Evolutionary conservation across 2,113 vertebrate species (phyloP), one percentile per base, ranked within the genome.

Genomic region (Engraulis encrasicolus): DNA sequence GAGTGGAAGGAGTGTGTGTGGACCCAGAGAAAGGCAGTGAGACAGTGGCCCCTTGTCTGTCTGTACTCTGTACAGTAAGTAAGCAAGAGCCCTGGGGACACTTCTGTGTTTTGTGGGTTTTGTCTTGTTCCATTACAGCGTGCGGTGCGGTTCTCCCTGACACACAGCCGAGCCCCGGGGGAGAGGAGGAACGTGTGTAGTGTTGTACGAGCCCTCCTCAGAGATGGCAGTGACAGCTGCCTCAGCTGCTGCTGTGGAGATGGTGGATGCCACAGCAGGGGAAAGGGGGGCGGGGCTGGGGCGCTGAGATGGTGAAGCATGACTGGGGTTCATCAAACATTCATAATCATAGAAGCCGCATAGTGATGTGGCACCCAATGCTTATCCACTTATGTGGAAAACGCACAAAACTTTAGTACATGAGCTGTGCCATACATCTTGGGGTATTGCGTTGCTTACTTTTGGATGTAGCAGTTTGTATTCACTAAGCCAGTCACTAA

Each of bases 51-150:
- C 17, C 23, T 66, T n/a, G n/a, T n/a, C n/a, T n/a, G n/a, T n/a
- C n/a, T n/a, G n/a, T n/a, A n/a, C n/a, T n/a, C n/a, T n/a, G n/a
- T n/a, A n/a, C n/a, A n/a, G 27, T 31, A 17, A 17, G 31, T 45
- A 45, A 45, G 40, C 9, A 45, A 45, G 40, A 45, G 40, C 66
- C 12, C 34, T 34, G 34, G 14, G 66, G 66, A 15, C 27, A 74
- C 40, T 14, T 74, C 34, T 74, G n/a, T 17, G 27, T 74, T 23
- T 34, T 74, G 66, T 34, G 27, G 84, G 84, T 87, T 85, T 89
- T 87, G 84, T 89, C 84, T 83, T 87, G 88, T 89, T 89, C 87
- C 84, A 87, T 89, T 87, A 89, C 80, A n/a, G n/a, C n/a, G n/a
- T n/a, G 81, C 45, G 84, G 86, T 89, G 84, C 79, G 84, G 86